phyloP scores from a whole-genome alignment of 2,888 invertebrate species.

The Leptopilina drosophilae region DNA sequence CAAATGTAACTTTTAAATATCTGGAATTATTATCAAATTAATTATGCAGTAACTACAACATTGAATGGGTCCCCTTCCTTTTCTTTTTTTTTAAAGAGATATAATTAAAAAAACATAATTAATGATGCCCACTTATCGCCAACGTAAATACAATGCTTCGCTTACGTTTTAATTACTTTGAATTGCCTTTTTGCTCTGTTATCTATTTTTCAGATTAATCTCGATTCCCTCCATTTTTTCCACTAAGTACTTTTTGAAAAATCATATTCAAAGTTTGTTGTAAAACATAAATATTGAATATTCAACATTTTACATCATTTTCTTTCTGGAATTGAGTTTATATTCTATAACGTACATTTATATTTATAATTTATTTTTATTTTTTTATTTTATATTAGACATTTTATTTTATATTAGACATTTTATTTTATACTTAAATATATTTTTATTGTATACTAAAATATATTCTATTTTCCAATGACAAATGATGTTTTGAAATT shows the following conservation, averaged over 20 bases:
- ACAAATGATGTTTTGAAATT: too few relatives aligned
- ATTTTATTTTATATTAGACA: too few relatives aligned
- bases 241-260: not conserved
- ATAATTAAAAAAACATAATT: constrained; percentile 31
- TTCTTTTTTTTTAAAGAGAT: not conserved
- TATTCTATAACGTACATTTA: too few relatives aligned
- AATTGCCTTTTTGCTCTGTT: constrained; percentile 22
- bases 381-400: too few relatives aligned
- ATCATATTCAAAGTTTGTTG: not conserved
- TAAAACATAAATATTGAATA: constrained; percentile 1
- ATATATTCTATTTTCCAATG: too few relatives aligned
- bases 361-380: too few relatives aligned
- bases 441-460: too few relatives aligned
- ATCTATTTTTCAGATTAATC: constrained; percentile 20
- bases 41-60: not conserved
- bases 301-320: constrained; percentile 10
- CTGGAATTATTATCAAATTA: not conserved
- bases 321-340: too few relatives aligned
- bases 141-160: constrained; percentile 22
- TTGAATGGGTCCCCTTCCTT: not conserved
- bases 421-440: too few relatives aligned
- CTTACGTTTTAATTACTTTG: constrained; percentile 25
- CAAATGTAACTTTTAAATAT: not conserved
- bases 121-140: constrained; percentile 16
- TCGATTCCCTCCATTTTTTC: constrained; percentile 4